Evolutionary conservation across 2,797 vertebrate species (phyloP).

Genomic region (Pantherophis vulpinus): DNA sequence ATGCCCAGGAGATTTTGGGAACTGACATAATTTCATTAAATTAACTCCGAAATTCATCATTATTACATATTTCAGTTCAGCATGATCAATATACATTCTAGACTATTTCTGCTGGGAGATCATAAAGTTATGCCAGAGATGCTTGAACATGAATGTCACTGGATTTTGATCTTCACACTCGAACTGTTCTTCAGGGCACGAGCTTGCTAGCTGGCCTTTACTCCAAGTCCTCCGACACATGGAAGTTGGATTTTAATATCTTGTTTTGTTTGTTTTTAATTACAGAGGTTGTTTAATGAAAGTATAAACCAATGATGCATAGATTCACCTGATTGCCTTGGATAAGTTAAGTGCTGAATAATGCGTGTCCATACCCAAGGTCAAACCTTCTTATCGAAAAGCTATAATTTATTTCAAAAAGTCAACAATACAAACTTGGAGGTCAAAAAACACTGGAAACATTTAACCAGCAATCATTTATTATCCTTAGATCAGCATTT

Average conservation of each 20-base stretch:
- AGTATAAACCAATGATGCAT: not conserved
- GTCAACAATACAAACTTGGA: constrained; percentile 5
- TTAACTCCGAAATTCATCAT: not conserved
- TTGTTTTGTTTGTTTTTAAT: constrained; percentile 53
- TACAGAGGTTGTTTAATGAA: constrained; percentile 38
- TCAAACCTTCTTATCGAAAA: constrained; percentile 17
- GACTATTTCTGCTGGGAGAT: not conserved
- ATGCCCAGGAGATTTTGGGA: not conserved
- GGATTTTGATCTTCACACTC: not conserved
- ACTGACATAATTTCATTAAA: not conserved
- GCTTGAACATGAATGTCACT: not conserved
- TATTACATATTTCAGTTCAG: not conserved
- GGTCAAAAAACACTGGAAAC: constrained; percentile 26
- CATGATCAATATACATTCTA: not conserved
- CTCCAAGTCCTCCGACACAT: not conserved
- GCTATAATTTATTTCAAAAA: constrained; percentile 13
- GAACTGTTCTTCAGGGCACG: not conserved
- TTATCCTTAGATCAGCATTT: not conserved
- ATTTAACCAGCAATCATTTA: not conserved
- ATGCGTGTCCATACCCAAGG: not conserved
- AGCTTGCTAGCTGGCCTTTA: constrained; percentile 12
- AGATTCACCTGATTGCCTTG: not conserved
- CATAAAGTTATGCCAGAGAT: not conserved
- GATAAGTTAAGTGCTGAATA: not conserved
- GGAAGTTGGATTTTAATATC: constrained; percentile 21